Base-by-base conservation (phyloP, 2,797 vertebrate species). In the Clarias pachynema region DNA sequence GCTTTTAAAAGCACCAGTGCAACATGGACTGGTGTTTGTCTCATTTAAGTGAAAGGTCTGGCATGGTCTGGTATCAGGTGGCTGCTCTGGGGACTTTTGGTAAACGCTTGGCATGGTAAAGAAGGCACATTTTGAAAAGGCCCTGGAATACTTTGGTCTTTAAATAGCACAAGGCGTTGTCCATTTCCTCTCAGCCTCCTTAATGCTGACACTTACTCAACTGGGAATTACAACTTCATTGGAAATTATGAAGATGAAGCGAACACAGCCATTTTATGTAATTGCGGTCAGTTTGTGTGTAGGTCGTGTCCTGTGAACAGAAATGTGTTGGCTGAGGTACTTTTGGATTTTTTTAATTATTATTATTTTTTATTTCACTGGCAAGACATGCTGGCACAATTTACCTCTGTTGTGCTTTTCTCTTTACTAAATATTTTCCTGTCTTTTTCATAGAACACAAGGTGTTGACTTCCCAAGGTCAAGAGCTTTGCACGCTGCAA, bases 171-270 rank as follows among this genome's bases (percentile, higher is more conserved):
- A 70, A 92, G 94, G 94, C 89, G 90, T 91, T 82, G 57, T 89
- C 92, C 84, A 12, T 87, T 90, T 94, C 92, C 94, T 92, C 86
- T n/a, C 73, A 80, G 78, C 88, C 85, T 86, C 82, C 89, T 90
- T 85, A 90, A 93, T 92, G 89, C 93, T 92, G 91, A 93, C 91
- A 93, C 91, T 90, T 88, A 90, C 69, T 83, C 91, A 90, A 92
- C 92, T 91, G 93, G 93, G 93, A 95, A 94, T 93, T 94, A 92
- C 89, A 94, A 93, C 91, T 91, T 93, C 89, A 93, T 92, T 94
- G 95, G 94, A 95, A 95, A 96, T 94, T 92, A 91, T 94, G 93
- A 95, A 92, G 91, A 88, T 89, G 87, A 88, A 70, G 87, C 93
- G 90, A 93, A 94, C 93, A 94, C 90, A 91, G 92, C 88, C 89